Base-by-base conservation (phyloP, 2,113 vertebrate genomes). In the Lanius collurio region DNA sequence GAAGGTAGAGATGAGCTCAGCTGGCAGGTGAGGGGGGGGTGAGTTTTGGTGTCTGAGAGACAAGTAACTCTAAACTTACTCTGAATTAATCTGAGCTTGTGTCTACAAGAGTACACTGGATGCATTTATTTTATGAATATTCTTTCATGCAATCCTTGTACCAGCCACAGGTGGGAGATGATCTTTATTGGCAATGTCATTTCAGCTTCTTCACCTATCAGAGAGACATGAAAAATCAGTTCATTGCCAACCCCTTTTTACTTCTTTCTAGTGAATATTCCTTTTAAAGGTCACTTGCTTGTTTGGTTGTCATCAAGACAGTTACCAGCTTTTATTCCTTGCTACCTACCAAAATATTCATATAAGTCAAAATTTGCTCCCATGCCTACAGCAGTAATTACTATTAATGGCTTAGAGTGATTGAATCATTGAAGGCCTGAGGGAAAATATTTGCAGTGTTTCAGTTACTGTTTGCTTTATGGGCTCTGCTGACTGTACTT, bases 1-100 rank as follows among this genome's bases (percentile, higher is more conserved):
- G 86, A 60, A 83, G 91, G 81, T 53, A 74, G 46, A 64, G 65
- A 93, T 89, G 81, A 94, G 69, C 77, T 89, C 74, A 95, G 62
- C 83, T 94, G 62, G 44, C 59, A 74, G 79, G 56, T 81, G 30
- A 11, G 11, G 15, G 27, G 27, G 39, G 16, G 3, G 37, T 78
- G 71, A 86, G 37, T 87, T 95, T 79, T 88, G 57, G 28, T 80
- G 71, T 65, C 47, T 74, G 59, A 67, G 44, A 82, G 27, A 10
- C 55, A 28, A 60, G 60, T 21, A 86, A 35, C 78, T 91, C 57
- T 82, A 70, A 91, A 83, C 24, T 80, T 74, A 23, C 39, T 69
- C 14, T 70, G 49, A 91, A 56, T 83, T 69, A 80, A 74, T 73
- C 42, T 71, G 75, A 78, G 24, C 44, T 83, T 77, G 18, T 46